Percentiles rank a stretch among this genome's conserved stretches.
Evolutionary conservation across 2,797 vertebrate genomes (phyloP).

Genomic region (Fundulus diaphanus): DNA sequence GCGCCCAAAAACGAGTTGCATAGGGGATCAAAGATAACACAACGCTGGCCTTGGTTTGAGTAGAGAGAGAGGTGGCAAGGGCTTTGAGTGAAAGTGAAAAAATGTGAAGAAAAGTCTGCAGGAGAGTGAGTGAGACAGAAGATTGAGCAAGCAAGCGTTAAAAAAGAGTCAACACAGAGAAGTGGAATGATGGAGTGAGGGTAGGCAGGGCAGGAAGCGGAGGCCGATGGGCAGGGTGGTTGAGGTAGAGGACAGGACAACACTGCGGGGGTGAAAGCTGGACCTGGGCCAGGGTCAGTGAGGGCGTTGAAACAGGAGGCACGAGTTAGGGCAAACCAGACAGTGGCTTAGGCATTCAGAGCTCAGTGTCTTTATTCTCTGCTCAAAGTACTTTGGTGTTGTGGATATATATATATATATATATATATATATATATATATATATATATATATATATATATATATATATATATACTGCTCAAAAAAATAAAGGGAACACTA

Average conservation of each 20-base stretch:
- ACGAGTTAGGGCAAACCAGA: slow-evolving; percentile 32
- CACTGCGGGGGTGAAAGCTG: slow-evolving; percentile 63
- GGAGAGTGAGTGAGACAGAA: slow-evolving; percentile 20
- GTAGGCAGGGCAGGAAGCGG: slow-evolving; percentile 39
- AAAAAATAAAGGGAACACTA: too few species aligned
- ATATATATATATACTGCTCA: too few species aligned
- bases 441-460: too few species aligned
- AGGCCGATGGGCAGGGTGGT: slow-evolving; percentile 46
- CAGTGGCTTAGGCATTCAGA: slow-evolving; percentile 27
- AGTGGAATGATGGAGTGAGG: slow-evolving; percentile 38
- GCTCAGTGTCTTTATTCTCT: slow-evolving; percentile 22
- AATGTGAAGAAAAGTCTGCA: slow-evolving; percentile 31
- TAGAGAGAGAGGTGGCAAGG: slow-evolving; percentile 25
- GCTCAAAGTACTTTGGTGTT: neutral
- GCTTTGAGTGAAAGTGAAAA: slow-evolving; percentile 21
- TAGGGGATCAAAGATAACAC: slow-evolving; percentile 63
- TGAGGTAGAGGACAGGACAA: slow-evolving; percentile 70
- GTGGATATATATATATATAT: too few species aligned
- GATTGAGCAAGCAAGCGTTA: slow-evolving; percentile 30
- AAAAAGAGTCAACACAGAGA: slow-evolving; percentile 32
- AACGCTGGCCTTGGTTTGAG: slow-evolving; percentile 43
- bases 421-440: too few species aligned
- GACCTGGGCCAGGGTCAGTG: slow-evolving; percentile 61
- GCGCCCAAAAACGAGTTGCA: slow-evolving; percentile 57
- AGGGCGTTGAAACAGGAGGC: slow-evolving; percentile 47